A percentile compares a stretch with the other conserved stretches of the same genome.
phyloP scores from a whole-genome alignment of 1,140 invertebrate genomes.

The Cydia splendana region DNA sequence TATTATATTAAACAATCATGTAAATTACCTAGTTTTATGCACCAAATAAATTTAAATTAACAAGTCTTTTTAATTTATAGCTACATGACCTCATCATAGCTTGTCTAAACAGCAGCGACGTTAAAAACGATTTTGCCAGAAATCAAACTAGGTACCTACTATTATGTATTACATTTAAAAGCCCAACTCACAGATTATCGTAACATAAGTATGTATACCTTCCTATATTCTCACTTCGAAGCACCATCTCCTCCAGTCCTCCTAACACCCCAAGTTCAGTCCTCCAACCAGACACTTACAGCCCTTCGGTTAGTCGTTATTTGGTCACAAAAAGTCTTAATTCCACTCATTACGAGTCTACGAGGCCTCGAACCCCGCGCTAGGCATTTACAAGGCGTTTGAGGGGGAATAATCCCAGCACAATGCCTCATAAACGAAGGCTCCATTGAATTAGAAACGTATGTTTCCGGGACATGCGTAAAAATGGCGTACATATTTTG shows the following conservation, averaged over 20 bases:
- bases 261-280: conserved; percentile 42
- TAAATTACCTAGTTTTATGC: too few relatives aligned
- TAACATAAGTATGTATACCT: background rate
- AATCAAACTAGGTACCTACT: too few relatives aligned
- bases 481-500: conserved; percentile 8
- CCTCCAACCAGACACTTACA: background rate
- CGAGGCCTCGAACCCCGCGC: conserved; percentile 31
- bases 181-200: too few relatives aligned
- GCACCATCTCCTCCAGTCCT: conserved; percentile 1
- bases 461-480: conserved; percentile 10
- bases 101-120: too few relatives aligned
- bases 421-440: conserved; percentile 19
- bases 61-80: too few relatives aligned
- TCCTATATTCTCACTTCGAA: background rate
- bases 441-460: conserved; percentile 13
- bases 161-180: too few relatives aligned
- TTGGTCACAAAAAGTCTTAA: conserved; percentile 15
- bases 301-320: conserved; percentile 10
- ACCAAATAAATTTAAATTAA: too few relatives aligned
- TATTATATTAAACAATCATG: too few relatives aligned
- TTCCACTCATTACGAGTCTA: conserved; percentile 3
- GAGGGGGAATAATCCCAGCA: conserved; percentile 45
- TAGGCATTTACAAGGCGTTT: conserved; percentile 51
- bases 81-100: too few relatives aligned
- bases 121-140: too few relatives aligned